These are phyloP conservation scores for Andrena cerasifolii DNA, from an alignment of 1,140 invertebrate genomes.

Conservation along the genomic window DNA sequence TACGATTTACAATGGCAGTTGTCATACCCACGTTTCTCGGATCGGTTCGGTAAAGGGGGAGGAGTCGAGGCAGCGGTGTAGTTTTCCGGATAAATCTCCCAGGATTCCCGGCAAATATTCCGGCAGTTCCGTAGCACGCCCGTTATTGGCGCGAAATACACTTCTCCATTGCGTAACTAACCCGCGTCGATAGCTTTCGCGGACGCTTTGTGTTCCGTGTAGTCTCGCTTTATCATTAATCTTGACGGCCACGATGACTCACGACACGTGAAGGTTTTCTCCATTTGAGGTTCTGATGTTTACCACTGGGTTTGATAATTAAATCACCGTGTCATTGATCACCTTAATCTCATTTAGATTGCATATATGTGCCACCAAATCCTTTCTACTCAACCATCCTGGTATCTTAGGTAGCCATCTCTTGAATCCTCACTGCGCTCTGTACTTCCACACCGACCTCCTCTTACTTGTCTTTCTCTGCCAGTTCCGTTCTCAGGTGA, in stretches of 20 bases:
- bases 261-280: background rate
- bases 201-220: background rate
- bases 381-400: no score
- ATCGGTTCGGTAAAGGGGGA: conserved; percentile 28
- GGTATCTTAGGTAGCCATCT: no score
- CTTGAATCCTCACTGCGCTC: no score
- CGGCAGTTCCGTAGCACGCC: background rate
- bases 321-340: conserved; percentile 35
- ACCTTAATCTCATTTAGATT: conserved; percentile 38
- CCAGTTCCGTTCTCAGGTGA: no score
- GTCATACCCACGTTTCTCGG: conserved; percentile 19
- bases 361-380: background rate
- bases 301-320: conserved; percentile 29
- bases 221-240: conserved; percentile 18
- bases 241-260: background rate
- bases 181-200: background rate
- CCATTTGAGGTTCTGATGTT: conserved; percentile 13
- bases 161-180: conserved; percentile 42
- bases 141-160: conserved; percentile 38
- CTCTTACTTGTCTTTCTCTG: no score
- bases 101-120: background rate
- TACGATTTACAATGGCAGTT: conserved; percentile 27
- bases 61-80: background rate
- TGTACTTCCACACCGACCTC: no score
- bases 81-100: conserved; percentile 11